A percentile compares a stretch with the other conserved stretches of the same genome.
Conservation (phyloP, 2,797 vertebrate species). For the Eulemur albifrons region DNA sequence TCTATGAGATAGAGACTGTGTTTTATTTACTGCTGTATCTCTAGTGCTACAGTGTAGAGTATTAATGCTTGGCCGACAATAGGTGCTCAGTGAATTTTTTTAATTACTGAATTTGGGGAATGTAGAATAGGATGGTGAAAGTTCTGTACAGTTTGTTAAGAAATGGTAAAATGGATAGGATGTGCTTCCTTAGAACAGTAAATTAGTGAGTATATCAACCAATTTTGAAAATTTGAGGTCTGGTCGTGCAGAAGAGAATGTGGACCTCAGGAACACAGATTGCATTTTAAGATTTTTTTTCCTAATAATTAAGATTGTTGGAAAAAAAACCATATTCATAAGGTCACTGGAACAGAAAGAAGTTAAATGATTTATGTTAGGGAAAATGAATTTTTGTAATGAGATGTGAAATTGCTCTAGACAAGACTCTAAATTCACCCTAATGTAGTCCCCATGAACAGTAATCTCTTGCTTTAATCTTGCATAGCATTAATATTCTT, state of each 20-base stretch:
- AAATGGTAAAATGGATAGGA: conserved; percentile 11
- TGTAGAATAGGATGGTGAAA: not conserved
- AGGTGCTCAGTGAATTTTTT: not conserved
- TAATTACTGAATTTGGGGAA: not conserved
- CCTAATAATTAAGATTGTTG: not conserved
- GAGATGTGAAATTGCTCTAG: not conserved
- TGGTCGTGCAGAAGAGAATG: not conserved
- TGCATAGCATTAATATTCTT: not conserved
- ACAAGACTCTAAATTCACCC: not conserved
- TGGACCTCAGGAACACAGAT: not conserved
- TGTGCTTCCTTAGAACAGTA: not conserved
- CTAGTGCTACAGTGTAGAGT: not conserved
- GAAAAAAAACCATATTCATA: not conserved
- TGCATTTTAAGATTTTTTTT: not conserved
- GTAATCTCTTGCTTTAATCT: not conserved
- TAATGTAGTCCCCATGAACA: not conserved
- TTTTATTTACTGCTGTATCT: not conserved
- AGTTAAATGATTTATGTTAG: not conserved
- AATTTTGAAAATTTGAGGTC: not conserved
- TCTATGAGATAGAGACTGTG: not conserved
- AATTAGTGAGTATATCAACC: not conserved
- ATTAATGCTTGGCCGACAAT: not conserved
- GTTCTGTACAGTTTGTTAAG: conserved; percentile 12
- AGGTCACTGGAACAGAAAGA: not conserved
- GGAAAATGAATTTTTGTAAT: not conserved